Evolutionary conservation across 2,113 vertebrate genomes (phyloP).

Genomic region (Dasyprocta punctata): DNA sequence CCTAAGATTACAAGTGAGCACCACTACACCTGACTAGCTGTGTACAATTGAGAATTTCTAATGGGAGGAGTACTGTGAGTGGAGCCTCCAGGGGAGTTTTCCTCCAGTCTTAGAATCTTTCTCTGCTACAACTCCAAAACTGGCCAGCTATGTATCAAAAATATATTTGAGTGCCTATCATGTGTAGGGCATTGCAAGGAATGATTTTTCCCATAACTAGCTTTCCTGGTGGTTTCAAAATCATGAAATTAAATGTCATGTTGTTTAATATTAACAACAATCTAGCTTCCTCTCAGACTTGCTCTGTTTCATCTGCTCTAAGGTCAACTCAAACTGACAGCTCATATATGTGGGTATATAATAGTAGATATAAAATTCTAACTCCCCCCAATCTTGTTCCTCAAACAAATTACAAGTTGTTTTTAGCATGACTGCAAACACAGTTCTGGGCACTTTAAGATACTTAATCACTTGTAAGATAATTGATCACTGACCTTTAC

Average conservation of each 20-base stretch:
- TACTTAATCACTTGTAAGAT: slow-evolving; percentile 13
- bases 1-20: background rate
- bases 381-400: background rate
- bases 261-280: slow-evolving; percentile 19
- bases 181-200: background rate
- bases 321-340: slow-evolving; percentile 22
- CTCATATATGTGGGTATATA: background rate
- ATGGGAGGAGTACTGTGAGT: background rate
- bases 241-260: slow-evolving; percentile 4
- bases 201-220: background rate
- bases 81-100: background rate
- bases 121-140: background rate
- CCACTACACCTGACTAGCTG: background rate
- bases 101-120: background rate
- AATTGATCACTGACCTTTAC: slow-evolving; percentile 45
- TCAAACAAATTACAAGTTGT: slow-evolving; percentile 17
- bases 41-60: background rate
- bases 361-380: background rate
- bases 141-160: background rate
- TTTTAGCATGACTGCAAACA: slow-evolving; percentile 39
- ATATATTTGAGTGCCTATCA: background rate
- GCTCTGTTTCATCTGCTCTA: background rate
- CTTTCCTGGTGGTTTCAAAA: background rate
- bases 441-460: slow-evolving; percentile 15
- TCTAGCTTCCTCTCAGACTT: background rate